A percentile compares a stretch with the other conserved stretches of the same genome.
phyloP scores from a whole-genome alignment of 2,797 vertebrate genomes.

The Gallinago solitaria region DNA sequence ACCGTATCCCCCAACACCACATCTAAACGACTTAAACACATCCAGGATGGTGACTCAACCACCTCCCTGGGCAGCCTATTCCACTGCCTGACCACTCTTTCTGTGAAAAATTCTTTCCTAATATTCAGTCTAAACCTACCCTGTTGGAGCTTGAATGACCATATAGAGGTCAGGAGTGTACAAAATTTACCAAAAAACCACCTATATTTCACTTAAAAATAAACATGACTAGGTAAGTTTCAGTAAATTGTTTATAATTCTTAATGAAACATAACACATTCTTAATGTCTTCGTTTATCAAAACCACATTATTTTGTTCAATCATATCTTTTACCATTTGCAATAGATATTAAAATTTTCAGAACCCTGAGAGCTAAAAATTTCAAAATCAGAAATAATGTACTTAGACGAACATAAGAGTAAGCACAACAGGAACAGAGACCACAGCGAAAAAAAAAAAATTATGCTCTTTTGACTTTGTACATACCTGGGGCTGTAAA shows the following conservation, averaged over 20 bases:
- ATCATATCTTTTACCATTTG: background rate
- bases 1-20: too few species aligned
- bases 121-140: too few species aligned
- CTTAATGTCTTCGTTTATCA: background rate
- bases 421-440: background rate
- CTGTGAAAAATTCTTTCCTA: too few species aligned
- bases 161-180: background rate
- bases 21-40: too few species aligned
- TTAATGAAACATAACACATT: background rate
- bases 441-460: background rate
- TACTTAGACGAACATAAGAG: background rate
- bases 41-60: too few species aligned
- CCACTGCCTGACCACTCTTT: too few species aligned
- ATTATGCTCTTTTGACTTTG: background rate
- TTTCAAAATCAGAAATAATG: background rate
- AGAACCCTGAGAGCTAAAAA: background rate
- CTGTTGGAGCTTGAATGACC: too few species aligned
- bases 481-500: background rate
- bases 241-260: background rate
- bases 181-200: background rate
- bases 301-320: background rate
- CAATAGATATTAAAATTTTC: background rate
- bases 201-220: background rate
- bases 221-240: background rate
- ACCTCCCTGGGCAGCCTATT: too few species aligned